phyloP scores from a whole-genome alignment of 2,797 vertebrate species.

The Rhincodon typus region DNA sequence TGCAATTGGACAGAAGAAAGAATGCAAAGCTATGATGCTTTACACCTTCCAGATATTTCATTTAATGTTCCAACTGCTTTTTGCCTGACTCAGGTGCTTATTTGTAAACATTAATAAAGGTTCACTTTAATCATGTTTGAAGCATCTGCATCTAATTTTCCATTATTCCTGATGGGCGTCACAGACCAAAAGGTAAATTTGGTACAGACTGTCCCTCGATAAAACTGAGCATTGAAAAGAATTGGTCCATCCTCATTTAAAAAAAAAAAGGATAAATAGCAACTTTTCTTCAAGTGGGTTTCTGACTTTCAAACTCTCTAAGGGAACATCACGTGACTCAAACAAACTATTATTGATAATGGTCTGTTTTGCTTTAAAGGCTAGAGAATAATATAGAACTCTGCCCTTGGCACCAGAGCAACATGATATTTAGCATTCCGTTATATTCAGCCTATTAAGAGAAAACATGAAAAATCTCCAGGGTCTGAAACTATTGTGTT shows the following conservation, averaged over 20 bases:
- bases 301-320: not conserved
- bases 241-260: no score
- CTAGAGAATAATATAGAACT: not conserved
- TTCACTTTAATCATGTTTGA: not conserved
- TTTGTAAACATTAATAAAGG: not conserved
- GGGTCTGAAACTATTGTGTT: not conserved
- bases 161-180: not conserved
- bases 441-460: not conserved
- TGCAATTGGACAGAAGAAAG: not conserved
- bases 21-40: not conserved
- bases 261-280: not conserved
- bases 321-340: not conserved
- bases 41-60: not conserved
- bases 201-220: not conserved
- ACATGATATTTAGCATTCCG: not conserved
- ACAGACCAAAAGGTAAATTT: not conserved
- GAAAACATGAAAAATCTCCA: not conserved
- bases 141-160: not conserved
- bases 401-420: not conserved
- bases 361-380: not conserved
- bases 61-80: not conserved
- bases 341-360: not conserved
- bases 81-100: not conserved
- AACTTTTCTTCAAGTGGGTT: not conserved
- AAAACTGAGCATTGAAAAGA: not conserved